Percentiles rank a stretch among this genome's conserved stretches.
Conservation (phyloP, 2,888 invertebrate species). For the Norana najaformis region DNA sequence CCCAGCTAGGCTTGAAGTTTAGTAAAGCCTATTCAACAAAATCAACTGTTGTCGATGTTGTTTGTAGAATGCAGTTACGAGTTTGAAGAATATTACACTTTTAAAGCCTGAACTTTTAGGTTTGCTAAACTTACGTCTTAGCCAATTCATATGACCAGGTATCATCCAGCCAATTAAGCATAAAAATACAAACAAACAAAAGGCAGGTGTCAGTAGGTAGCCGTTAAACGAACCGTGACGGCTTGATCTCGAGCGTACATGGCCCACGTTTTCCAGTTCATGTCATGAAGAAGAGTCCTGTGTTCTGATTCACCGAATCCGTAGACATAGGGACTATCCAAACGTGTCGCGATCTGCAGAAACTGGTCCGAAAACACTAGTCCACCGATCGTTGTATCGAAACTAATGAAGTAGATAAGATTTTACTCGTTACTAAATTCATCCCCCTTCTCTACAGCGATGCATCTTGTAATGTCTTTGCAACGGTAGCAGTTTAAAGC, state of each 20-base stretch:
- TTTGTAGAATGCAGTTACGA: too few species aligned
- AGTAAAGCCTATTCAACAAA: neutral
- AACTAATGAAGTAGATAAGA: constrained; percentile 43
- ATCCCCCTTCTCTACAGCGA: too few species aligned
- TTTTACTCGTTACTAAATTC: neutral
- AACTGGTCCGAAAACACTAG: constrained; percentile 51
- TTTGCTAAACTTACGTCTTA: neutral
- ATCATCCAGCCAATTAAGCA: neutral
- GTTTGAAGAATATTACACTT: neutral
- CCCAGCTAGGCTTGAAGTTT: too few species aligned
- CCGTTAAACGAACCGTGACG: constrained; percentile 45
- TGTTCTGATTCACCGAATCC: constrained; percentile 58
- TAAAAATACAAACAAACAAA: neutral
- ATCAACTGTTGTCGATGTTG: too few species aligned
- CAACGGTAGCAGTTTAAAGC: too few species aligned
- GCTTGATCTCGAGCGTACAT: constrained; percentile 55
- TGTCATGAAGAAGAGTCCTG: constrained; percentile 49
- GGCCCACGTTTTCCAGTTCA: constrained; percentile 53
- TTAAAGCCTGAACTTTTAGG: neutral
- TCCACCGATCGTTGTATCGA: constrained; percentile 49
- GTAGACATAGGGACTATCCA: constrained; percentile 52
- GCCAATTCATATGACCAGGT: neutral
- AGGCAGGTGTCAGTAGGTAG: too few species aligned
- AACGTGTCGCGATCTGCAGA: constrained; percentile 50
- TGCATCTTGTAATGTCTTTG: neutral